Conservation (phyloP, 2,113 vertebrate species). For the Cynopterus brachyotis region DNA sequence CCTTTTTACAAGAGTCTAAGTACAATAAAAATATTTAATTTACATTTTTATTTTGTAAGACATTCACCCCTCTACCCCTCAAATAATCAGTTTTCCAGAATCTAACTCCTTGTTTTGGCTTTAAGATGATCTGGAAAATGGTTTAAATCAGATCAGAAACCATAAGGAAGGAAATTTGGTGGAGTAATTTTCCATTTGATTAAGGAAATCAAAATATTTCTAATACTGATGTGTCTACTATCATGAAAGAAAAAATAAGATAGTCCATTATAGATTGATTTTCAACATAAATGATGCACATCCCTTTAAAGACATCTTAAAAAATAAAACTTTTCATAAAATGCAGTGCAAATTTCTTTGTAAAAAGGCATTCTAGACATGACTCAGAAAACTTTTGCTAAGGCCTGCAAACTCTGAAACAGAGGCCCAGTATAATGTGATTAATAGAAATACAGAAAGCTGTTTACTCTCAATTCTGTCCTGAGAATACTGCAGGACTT, state of each 20-base stretch:
- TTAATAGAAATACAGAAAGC: neutral
- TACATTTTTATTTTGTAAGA: slow-evolving; percentile 33
- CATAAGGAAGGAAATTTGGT: neutral
- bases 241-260: neutral
- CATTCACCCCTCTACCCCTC: neutral
- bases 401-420: neutral
- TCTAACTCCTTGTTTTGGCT: neutral
- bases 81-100: slow-evolving; percentile 21
- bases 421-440: neutral
- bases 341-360: neutral
- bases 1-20: slow-evolving; percentile 1
- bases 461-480: neutral
- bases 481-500: neutral
- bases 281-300: slow-evolving; percentile 13
- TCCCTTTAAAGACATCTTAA: neutral
- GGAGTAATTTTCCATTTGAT: slow-evolving; percentile 37
- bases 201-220: slow-evolving; percentile 33
- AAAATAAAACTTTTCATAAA: slow-evolving; percentile 11
- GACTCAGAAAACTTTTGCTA: slow-evolving; percentile 4
- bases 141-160: slow-evolving; percentile 31
- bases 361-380: neutral
- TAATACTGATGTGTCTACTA: neutral
- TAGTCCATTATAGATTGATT: neutral
- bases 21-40: slow-evolving; percentile 45
- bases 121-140: slow-evolving; percentile 40